phyloP scores from a whole-genome alignment of 2,797 vertebrate species.

The Sebastolobus altivelis region DNA sequence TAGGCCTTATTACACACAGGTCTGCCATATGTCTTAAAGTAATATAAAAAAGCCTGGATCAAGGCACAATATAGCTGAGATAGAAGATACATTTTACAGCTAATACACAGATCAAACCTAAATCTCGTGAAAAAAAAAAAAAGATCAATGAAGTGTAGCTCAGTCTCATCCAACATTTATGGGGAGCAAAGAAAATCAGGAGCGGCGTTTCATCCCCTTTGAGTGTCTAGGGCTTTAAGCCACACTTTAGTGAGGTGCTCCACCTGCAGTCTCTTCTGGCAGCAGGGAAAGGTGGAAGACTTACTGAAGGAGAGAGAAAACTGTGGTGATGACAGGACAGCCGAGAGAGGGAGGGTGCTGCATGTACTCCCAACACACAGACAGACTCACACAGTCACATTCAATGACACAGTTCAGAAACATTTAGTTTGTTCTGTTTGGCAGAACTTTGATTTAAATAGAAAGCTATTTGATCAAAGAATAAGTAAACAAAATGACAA shows the following conservation, averaged over 20 bases:
- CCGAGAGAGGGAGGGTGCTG: background rate
- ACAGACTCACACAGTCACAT: background rate
- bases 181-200: conserved; percentile 51
- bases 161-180: conserved; percentile 59
- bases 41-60: conserved; percentile 57
- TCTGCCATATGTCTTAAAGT: conserved; percentile 55
- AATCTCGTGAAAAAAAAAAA: background rate
- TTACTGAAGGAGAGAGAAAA: background rate
- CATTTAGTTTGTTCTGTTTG: background rate
- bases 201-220: conserved; percentile 43
- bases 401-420: background rate
- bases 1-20: conserved; percentile 1
- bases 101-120: conserved; percentile 46
- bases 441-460: too few relatives aligned
- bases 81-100: conserved; percentile 48
- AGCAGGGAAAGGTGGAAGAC: conserved; percentile 15
- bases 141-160: conserved; percentile 53
- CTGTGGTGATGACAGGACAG: background rate
- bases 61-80: conserved; percentile 51
- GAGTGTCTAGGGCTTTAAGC: conserved; percentile 41
- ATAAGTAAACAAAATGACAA: background rate
- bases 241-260: conserved; percentile 29
- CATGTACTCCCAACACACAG: background rate
- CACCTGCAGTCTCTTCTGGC: conserved; percentile 42
- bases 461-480: background rate